phyloP scores from a whole-genome alignment of 2,888 invertebrate genomes.

The Caenorhabditis zanzibari region DNA sequence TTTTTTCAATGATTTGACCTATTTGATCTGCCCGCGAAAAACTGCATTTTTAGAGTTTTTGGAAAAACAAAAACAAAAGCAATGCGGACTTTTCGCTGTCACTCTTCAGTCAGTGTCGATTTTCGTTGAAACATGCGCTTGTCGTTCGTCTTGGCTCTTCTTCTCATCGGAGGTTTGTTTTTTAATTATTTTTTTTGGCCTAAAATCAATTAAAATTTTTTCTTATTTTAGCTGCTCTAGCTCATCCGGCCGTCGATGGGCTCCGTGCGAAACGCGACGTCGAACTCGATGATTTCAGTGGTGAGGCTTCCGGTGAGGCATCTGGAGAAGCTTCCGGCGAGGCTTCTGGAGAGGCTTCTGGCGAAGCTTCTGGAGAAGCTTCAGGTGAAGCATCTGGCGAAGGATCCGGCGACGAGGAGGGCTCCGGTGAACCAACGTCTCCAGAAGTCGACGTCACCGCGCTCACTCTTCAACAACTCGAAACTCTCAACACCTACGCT shows the following conservation, averaged over 20 bases:
- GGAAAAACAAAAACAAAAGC: not conserved
- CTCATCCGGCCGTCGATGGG: slow-evolving; percentile 30
- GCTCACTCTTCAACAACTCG: slow-evolving; percentile 54
- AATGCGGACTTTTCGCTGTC: not conserved
- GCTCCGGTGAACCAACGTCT: slow-evolving; percentile 42
- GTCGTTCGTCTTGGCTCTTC: slow-evolving; percentile 38
- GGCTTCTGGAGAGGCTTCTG: slow-evolving; percentile 26
- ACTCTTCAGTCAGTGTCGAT: slow-evolving; percentile 10
- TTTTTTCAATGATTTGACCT: not conserved
- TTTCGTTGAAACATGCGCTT: slow-evolving; percentile 42
- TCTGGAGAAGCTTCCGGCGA: slow-evolving; percentile 17
- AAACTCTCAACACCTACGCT: slow-evolving; percentile 55
- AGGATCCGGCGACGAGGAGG: slow-evolving; percentile 21
- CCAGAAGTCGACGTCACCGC: slow-evolving; percentile 20
- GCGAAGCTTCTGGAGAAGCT: slow-evolving; percentile 30
- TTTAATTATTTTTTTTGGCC: not conserved
- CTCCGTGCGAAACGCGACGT: slow-evolving; percentile 48
- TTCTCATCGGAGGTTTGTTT: slow-evolving; percentile 58
- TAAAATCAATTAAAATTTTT: not conserved
- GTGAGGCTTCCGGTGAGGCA: slow-evolving; percentile 21
- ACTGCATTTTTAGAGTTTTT: not conserved
- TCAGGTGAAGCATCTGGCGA: slow-evolving; percentile 36
- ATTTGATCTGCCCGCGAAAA: slow-evolving; percentile 24
- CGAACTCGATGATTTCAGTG: not conserved
- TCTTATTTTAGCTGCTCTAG: slow-evolving; percentile 32